Evolutionary conservation across 2,888 invertebrate species (phyloP).

Genomic region (Parascotia fuliginaria): DNA sequence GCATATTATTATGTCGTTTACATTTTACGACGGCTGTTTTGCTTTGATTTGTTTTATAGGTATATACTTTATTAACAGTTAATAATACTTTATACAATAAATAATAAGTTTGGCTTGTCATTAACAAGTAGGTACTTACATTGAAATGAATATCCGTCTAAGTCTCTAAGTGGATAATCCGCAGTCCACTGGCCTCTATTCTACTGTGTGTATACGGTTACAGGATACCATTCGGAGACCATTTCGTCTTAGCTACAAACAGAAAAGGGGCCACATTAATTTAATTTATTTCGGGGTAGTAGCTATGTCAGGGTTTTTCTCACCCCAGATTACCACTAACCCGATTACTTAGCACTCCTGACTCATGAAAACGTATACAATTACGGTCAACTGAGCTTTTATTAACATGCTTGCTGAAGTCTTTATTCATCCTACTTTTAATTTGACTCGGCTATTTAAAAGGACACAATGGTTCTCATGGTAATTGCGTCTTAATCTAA

Average conservation of each 20-base stretch:
- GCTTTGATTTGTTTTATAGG: too few species aligned
- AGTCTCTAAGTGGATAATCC: constrained; percentile 12
- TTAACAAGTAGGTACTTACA: too few species aligned
- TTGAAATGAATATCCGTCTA: neutral
- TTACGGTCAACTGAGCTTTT: constrained; percentile 47
- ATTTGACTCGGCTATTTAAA: neutral
- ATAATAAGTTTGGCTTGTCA: too few species aligned
- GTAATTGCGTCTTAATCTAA: too few species aligned
- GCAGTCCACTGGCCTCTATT: neutral
- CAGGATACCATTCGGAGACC: constrained; percentile 12
- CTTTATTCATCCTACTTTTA: constrained; percentile 16
- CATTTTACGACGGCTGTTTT: too few species aligned
- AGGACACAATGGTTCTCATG: too few species aligned
- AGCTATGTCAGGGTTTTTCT: constrained; percentile 48
- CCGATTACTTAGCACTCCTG: constrained; percentile 53
- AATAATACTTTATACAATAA: too few species aligned
- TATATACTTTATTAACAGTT: too few species aligned
- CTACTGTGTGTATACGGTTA: constrained; percentile 15
- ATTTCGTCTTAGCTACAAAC: constrained; percentile 22
- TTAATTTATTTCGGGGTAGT: constrained; percentile 50
- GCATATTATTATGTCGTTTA: too few species aligned
- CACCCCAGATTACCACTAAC: constrained; percentile 50
- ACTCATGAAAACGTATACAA: constrained; percentile 52
- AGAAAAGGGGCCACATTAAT: constrained; percentile 42
- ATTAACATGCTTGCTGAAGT: constrained; percentile 31